Percentiles rank a stretch among this genome's conserved stretches.
Evolutionary conservation across 2,113 vertebrate species (phyloP).

Genomic region (Gadus macrocephalus): DNA sequence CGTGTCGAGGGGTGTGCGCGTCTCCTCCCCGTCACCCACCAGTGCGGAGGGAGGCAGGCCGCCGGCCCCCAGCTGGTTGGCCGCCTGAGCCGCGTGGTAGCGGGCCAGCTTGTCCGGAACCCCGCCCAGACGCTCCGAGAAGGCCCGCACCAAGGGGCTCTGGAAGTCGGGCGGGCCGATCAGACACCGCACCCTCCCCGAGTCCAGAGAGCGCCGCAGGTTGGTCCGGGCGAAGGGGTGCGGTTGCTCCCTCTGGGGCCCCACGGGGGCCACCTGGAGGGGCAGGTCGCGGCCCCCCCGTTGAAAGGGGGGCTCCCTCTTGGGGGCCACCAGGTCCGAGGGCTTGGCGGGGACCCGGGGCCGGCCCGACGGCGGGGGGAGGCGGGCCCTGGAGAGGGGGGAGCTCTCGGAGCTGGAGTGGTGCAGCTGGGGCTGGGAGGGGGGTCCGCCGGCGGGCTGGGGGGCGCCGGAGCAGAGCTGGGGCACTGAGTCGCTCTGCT

Average conservation of each 20-base stretch:
- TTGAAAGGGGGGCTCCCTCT: not conserved
- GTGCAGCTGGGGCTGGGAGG: slow-evolving; percentile 38
- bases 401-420: slow-evolving; percentile 39
- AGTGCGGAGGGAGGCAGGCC: slow-evolving; percentile 15
- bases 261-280: not conserved
- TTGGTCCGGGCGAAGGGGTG: slow-evolving; percentile 36
- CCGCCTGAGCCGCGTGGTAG: slow-evolving; percentile 42
- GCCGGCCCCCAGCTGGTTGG: slow-evolving; percentile 40
- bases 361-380: slow-evolving; percentile 48
- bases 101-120: slow-evolving; percentile 40
- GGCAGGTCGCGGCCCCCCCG: not conserved
- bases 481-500: slow-evolving; percentile 13
- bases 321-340: slow-evolving; percentile 31
- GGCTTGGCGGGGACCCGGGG: slow-evolving; percentile 54
- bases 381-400: slow-evolving; percentile 40
- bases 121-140: slow-evolving; percentile 44
- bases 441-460: slow-evolving; percentile 5
- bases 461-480: slow-evolving; percentile 25
- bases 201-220: slow-evolving; percentile 51
- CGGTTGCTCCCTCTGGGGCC: not conserved
- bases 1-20: too few relatives aligned
- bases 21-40: not conserved
- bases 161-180: slow-evolving; percentile 30
- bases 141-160: slow-evolving; percentile 48
- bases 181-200: slow-evolving; percentile 31